phyloP scores from a whole-genome alignment of 92 coral and sea anemone species.

The Nematostella vectensis region DNA sequence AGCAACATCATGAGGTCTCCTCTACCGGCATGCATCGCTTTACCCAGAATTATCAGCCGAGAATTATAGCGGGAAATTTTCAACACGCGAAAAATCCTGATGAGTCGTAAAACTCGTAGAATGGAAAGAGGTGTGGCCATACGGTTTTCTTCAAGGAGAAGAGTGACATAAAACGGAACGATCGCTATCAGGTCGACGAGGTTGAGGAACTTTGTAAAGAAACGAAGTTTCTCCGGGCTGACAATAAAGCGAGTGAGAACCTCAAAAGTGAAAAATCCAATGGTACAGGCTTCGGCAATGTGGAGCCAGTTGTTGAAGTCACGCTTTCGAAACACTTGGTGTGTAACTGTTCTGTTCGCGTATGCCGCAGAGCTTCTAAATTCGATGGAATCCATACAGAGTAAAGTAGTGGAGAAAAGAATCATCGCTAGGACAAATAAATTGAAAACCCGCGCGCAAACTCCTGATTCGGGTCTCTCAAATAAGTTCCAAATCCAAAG shows the following conservation, averaged over 20 bases:
- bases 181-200: conserved; percentile 16
- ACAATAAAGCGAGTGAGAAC: neutral
- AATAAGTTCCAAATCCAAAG: conserved; percentile 20
- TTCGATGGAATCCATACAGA: conserved; percentile 9
- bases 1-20: conserved; percentile 21
- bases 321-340: neutral
- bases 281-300: conserved; percentile 1
- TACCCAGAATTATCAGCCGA: conserved; percentile 16
- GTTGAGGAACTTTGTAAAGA: conserved; percentile 7
- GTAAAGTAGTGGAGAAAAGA: conserved; percentile 14
- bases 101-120: conserved; percentile 22
- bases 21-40: conserved; percentile 12
- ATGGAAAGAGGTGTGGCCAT: conserved; percentile 10
- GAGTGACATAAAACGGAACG: conserved; percentile 21
- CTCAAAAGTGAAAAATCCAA: conserved; percentile 1
- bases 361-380: neutral
- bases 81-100: conserved; percentile 13
- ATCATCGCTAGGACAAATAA: conserved; percentile 14
- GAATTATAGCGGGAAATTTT: conserved; percentile 25
- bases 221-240: neutral
- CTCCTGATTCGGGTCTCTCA: conserved; percentile 18
- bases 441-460: conserved; percentile 8
- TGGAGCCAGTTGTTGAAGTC: conserved; percentile 2
- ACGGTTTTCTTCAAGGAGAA: conserved; percentile 2
- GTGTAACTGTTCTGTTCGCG: neutral